Evolutionary conservation across 2,797 vertebrate species (phyloP).

Genomic region (Rhynchonycteris naso): DNA sequence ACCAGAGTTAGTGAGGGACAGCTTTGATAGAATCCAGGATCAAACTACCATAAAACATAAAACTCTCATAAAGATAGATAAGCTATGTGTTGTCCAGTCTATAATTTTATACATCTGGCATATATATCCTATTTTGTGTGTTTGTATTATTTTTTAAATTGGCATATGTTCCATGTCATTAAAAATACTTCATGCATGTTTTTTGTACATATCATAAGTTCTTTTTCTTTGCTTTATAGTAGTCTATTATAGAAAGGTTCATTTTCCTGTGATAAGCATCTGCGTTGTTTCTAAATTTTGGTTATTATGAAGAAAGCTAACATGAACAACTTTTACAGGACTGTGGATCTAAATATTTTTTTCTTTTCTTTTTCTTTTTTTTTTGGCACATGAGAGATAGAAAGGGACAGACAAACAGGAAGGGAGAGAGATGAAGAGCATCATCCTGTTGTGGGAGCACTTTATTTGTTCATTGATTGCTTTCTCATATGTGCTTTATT

Average conservation of each 20-base stretch:
- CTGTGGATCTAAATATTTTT: background rate
- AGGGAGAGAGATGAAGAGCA: too few relatives aligned
- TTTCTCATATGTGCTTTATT: background rate
- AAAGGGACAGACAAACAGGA: too few relatives aligned
- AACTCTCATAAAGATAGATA: background rate
- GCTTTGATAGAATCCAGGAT: background rate
- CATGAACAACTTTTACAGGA: background rate
- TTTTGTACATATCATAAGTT: background rate
- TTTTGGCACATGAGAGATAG: too few relatives aligned
- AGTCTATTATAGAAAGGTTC: background rate
- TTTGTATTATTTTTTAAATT: background rate
- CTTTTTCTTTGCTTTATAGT: background rate
- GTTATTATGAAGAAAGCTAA: background rate
- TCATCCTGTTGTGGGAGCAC: too few relatives aligned
- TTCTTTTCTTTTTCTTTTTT: too few relatives aligned
- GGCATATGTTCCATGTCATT: background rate
- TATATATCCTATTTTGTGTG: background rate
- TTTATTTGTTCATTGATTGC: background rate
- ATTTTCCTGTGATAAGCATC: background rate
- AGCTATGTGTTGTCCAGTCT: background rate
- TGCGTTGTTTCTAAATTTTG: background rate
- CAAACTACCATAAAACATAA: background rate
- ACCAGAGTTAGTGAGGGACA: background rate
- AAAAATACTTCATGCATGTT: background rate
- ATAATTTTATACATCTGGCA: background rate